These are phyloP conservation scores for Halichoerus grypus DNA, from an alignment of 2,113 vertebrate species.

Conservation along the genomic window DNA sequence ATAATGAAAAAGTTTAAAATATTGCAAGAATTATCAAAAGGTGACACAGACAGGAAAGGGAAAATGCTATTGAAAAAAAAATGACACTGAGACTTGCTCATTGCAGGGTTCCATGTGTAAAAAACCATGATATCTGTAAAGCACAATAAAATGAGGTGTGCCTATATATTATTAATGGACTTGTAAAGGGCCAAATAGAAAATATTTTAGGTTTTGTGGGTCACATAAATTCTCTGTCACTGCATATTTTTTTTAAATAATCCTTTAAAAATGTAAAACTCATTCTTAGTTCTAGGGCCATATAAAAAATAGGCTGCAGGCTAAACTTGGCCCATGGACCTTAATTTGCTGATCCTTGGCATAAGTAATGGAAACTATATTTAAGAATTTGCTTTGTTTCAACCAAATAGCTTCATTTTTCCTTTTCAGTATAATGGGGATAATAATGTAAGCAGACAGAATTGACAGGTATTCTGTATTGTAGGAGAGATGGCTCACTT, in stretches of 20 bases:
- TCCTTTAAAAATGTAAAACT: background rate
- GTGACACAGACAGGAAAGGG: background rate
- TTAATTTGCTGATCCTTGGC: background rate
- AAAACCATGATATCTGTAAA: background rate
- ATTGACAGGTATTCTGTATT: background rate
- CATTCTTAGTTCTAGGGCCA: background rate
- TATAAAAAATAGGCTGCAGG: background rate
- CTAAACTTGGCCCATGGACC: background rate
- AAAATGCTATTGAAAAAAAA: background rate
- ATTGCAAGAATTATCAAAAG: background rate
- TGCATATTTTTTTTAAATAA: background rate
- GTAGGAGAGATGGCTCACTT: background rate
- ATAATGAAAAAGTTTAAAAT: background rate
- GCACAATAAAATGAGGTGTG: background rate
- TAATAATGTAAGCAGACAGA: constrained; percentile 36
- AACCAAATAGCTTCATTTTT: constrained; percentile 15
- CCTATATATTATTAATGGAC: background rate
- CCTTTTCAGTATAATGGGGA: background rate
- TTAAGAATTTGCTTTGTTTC: constrained; percentile 20
- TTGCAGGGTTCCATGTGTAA: background rate
- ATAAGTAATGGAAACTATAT: constrained; percentile 40
- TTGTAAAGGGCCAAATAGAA: background rate
- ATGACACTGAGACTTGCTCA: background rate
- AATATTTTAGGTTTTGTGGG: background rate
- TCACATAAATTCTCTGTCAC: background rate